phyloP scores from a whole-genome alignment of 2,797 vertebrate species.

The Xenentodon cancila region DNA sequence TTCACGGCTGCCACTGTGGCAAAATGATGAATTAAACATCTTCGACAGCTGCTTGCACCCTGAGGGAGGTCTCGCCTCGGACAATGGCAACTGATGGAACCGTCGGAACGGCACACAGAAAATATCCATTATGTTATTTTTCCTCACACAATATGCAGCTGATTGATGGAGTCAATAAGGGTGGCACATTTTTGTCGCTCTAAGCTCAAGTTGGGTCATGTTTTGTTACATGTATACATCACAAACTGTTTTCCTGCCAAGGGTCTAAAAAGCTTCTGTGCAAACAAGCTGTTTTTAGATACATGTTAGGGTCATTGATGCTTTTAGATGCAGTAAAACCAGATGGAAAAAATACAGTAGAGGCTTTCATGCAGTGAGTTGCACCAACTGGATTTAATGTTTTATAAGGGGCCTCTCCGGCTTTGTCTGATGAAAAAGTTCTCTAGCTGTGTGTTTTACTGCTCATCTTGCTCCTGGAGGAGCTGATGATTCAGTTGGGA shows the following conservation, averaged over 20 bases:
- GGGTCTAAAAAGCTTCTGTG: not conserved
- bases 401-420: not conserved
- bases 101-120: constrained; percentile 17
- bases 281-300: constrained; percentile 14
- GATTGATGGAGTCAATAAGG: constrained; percentile 47
- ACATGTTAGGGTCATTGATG: not conserved
- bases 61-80: constrained; percentile 50
- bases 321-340: constrained; percentile 2
- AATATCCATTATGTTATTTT: constrained; percentile 38
- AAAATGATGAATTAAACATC: constrained; percentile 58
- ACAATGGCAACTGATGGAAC: constrained; percentile 47
- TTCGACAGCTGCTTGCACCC: constrained; percentile 59
- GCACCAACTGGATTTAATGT: not conserved
- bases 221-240: not conserved
- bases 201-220: not conserved
- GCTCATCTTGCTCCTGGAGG: too few relatives aligned
- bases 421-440: not conserved
- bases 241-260: not conserved
- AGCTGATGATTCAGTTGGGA: too few relatives aligned
- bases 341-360: not conserved
- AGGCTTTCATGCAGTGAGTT: fast-evolving
- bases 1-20: constrained; percentile 9
- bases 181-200: constrained; percentile 11
- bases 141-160: constrained; percentile 31
- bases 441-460: not conserved